Percentiles rank a stretch among this genome's conserved stretches.
Conservation (phyloP, 2,113 vertebrate species). For the Neodon shergylaensis region DNA sequence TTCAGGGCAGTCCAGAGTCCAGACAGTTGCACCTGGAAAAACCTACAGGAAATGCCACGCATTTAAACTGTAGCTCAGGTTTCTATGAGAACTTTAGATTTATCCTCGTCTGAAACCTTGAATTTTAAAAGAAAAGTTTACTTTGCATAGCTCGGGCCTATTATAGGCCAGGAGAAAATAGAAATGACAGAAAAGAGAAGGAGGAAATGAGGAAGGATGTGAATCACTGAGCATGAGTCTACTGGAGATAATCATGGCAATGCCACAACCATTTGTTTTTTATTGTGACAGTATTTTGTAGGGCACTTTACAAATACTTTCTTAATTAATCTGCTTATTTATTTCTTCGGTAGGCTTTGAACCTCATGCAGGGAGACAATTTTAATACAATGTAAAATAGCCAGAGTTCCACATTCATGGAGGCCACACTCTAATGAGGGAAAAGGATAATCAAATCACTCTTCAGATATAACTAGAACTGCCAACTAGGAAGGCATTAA, state of each 20-base stretch:
- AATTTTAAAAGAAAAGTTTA: background rate
- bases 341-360: background rate
- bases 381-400: background rate
- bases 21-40: background rate
- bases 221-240: background rate
- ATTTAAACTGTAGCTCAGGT: background rate
- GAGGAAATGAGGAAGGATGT: background rate
- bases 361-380: background rate
- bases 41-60: background rate
- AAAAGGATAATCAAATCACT: conserved; percentile 1
- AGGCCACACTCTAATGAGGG: background rate
- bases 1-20: background rate
- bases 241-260: background rate
- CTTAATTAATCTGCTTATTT: conserved; percentile 31
- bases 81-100: background rate
- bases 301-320: background rate
- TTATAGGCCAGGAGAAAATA: background rate
- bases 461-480: conserved; percentile 12
- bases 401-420: background rate
- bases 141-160: conserved; percentile 15
- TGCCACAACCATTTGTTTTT: background rate
- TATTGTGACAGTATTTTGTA: background rate
- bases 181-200: background rate
- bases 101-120: conserved; percentile 14
- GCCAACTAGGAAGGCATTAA: background rate